These are phyloP conservation scores for Dolomedes plantarius DNA, from an alignment of 2,888 invertebrate species.

Conservation along the genomic window DNA sequence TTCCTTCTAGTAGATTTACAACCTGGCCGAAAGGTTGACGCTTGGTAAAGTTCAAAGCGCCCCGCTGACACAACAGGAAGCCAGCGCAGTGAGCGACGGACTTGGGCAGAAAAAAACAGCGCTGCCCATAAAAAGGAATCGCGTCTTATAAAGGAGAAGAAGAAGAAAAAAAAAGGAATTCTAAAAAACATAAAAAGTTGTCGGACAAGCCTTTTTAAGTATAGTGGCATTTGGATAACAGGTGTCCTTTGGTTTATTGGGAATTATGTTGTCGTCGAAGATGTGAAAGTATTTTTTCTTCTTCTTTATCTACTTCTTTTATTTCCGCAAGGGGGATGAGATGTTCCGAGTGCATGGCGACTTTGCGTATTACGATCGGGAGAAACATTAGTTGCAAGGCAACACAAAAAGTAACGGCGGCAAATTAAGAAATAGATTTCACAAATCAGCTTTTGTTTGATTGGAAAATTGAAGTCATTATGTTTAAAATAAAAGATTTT, in stretches of 20 bases:
- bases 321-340: no score
- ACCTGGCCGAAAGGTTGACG: slow-evolving; percentile 69
- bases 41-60: slow-evolving; percentile 69
- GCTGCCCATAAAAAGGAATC: slow-evolving; percentile 15
- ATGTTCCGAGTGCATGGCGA: no score
- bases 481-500: no score
- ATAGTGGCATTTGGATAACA: slow-evolving; percentile 31
- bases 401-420: no score
- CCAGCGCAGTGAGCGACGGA: slow-evolving; percentile 57
- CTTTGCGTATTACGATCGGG: no score
- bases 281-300: background rate
- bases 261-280: slow-evolving; percentile 38
- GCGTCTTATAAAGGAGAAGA: background rate
- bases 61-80: slow-evolving; percentile 66
- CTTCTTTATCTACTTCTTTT: no score
- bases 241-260: slow-evolving; percentile 52
- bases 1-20: slow-evolving; percentile 52
- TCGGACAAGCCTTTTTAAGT: slow-evolving; percentile 36
- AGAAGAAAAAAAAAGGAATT: slow-evolving; percentile 18
- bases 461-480: no score
- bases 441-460: no score
- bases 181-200: slow-evolving; percentile 43
- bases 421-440: no score
- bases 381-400: no score
- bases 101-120: background rate